Evolutionary conservation across 2,113 vertebrate genomes (phyloP).

Genomic region (Antechinus stuartii): DNA sequence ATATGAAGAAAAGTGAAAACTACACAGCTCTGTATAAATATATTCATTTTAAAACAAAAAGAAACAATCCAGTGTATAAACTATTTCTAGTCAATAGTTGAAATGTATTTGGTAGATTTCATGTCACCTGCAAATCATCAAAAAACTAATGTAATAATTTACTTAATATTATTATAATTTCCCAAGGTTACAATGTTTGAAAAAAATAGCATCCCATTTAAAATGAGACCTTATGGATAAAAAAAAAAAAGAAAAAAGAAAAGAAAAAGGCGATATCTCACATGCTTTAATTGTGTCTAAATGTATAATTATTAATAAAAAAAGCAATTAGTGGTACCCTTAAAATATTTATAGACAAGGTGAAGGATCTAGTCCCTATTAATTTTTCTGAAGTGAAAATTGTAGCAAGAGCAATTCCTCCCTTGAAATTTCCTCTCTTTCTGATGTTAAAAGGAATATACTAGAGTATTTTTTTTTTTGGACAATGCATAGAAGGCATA

Average conservation of each 20-base stretch:
- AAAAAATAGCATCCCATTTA: background rate
- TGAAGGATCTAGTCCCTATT: background rate
- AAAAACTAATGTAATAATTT: constrained; percentile 50
- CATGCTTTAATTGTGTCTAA: background rate
- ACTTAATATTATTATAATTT: constrained; percentile 33
- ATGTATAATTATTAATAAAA: background rate
- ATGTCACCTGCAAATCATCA: constrained; percentile 33
- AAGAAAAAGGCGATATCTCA: background rate
- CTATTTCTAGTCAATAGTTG: constrained; percentile 4
- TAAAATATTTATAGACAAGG: background rate
- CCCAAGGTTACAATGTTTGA: background rate
- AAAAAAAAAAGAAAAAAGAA: background rate
- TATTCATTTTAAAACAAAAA: background rate
- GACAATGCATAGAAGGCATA: background rate
- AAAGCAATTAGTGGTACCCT: background rate
- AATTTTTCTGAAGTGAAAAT: background rate
- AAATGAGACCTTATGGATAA: background rate
- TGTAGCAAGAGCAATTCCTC: background rate
- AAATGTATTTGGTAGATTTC: constrained; percentile 43
- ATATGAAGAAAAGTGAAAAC: constrained; percentile 12
- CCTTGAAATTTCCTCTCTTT: background rate
- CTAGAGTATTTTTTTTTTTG: background rate
- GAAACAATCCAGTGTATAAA: background rate
- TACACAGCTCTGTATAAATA: background rate
- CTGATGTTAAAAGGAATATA: background rate